Conservation (phyloP, 2,797 vertebrate genomes). For the Phoeniculus purpureus region DNA sequence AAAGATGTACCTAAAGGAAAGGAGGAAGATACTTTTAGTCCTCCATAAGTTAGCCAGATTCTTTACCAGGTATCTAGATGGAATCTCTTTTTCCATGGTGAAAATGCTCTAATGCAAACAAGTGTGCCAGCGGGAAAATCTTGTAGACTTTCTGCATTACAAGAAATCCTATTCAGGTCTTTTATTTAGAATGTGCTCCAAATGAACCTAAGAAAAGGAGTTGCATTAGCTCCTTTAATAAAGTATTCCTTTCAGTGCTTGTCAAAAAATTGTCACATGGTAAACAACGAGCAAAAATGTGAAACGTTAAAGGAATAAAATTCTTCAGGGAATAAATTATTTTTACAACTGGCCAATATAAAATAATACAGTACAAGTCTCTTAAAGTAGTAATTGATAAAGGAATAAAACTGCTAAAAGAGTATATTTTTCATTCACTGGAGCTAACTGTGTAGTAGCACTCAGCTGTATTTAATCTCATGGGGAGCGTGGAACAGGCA, state of each 20-base stretch:
- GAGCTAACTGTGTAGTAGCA: slow-evolving; percentile 56
- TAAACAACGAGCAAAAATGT: slow-evolving; percentile 50
- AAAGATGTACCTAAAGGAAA: background rate
- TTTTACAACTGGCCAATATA: slow-evolving; percentile 71
- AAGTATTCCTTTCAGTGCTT: slow-evolving; percentile 27
- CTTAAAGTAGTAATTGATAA: slow-evolving; percentile 65
- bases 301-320: slow-evolving; percentile 65
- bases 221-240: background rate
- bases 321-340: slow-evolving; percentile 54
- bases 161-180: background rate
- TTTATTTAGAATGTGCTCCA: background rate
- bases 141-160: background rate
- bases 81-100: accelerated
- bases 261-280: slow-evolving; percentile 34
- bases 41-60: background rate
- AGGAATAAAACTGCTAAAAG: slow-evolving; percentile 68
- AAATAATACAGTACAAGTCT: slow-evolving; percentile 60
- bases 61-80: background rate
- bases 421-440: slow-evolving; percentile 53
- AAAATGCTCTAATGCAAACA: background rate
- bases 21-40: background rate
- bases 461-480: slow-evolving; percentile 59
- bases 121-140: background rate
- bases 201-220: background rate
- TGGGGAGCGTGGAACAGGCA: background rate